Base-by-base conservation (phyloP, 1,140 invertebrate genomes). In the Cydia pomonella region DNA sequence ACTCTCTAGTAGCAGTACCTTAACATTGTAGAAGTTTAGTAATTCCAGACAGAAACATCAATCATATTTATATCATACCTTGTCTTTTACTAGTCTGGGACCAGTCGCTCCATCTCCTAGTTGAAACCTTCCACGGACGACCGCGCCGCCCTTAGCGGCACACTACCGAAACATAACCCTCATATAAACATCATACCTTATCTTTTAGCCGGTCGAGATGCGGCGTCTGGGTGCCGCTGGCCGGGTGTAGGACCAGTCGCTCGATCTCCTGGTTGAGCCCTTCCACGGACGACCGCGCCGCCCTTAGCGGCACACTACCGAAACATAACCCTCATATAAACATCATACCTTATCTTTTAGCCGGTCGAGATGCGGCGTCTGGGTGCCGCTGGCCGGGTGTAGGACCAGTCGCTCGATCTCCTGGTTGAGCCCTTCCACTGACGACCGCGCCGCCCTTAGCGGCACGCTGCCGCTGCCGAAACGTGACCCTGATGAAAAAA, bases 381-480 rank as follows among this genome's bases (percentile, higher is more conserved):
- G 91, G 2, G 90, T 91, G 73, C 91, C 91, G 76, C 90, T 91
- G 7, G 90, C 90, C 12, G 92, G 93, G 76, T 87, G 90, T 13
- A 96, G 90, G 53, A 96, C 96, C 64, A 96, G 93, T 84, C 94
- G 94, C 90, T 97, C 96, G 75, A 97, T 97, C 91, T 97, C 96
- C 87, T 97, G 96, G 92, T 97, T 97, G 2, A 97, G 93, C 47
- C 96, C 97, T 92, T 97, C 97, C 23, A 97, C 96, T 69, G 97
- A 97, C 79, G 95, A 97, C 74, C 97, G 94, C 92, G 97, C 96
- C 74, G 96, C 95, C 82, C 95, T 93, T 81, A 95, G 90, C 75
- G 95, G 94, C 81, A 95, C 95, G 76, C 88, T 82, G 38, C 90
- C 86, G 38, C 83, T 88, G 25, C 90, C 88, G 72, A 92, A 92